Evolutionary conservation across 2,113 vertebrate species (phyloP).

Genomic region (Prionailurus bengalensis): DNA sequence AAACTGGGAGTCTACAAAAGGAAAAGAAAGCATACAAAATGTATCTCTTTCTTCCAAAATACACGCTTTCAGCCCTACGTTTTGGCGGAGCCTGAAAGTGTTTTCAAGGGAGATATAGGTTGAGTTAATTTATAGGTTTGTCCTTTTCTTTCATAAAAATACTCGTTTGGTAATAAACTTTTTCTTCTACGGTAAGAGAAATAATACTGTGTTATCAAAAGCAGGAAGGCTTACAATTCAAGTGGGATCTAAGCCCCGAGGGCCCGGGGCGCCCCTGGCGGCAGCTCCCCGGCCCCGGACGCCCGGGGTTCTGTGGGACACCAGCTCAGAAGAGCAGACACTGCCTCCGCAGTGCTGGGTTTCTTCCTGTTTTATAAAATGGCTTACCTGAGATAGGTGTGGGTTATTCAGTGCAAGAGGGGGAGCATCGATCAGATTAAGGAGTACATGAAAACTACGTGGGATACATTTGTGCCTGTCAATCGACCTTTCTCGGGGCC

Average conservation of each 20-base stretch:
- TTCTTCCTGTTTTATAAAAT: conserved; percentile 81
- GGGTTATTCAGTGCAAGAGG: conserved; percentile 85
- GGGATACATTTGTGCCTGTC: conserved; percentile 59
- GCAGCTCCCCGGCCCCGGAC: conserved; percentile 70
- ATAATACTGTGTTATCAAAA: conserved; percentile 90
- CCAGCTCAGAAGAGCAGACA: conserved; percentile 69
- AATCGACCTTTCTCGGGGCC: conserved; percentile 56
- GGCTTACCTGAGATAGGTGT: conserved; percentile 88
- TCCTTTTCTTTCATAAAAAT: conserved; percentile 89
- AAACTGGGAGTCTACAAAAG: conserved; percentile 86
- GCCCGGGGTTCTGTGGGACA: conserved; percentile 73
- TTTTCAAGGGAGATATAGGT: conserved; percentile 82
- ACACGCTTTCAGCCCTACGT: conserved; percentile 81
- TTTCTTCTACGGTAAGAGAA: conserved; percentile 89
- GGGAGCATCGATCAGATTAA: conserved; percentile 68
- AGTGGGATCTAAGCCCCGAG: conserved; percentile 77
- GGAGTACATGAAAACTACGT: conserved; percentile 46
- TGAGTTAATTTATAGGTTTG: conserved; percentile 82
- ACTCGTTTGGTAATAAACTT: conserved; percentile 90
- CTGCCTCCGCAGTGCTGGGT: conserved; percentile 66
- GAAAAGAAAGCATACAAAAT: conserved; percentile 89
- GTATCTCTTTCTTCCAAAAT: conserved; percentile 88
- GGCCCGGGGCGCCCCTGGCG: conserved; percentile 78
- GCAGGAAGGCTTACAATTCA: conserved; percentile 88
- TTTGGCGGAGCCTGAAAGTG: conserved; percentile 83